Conservation (phyloP, 2,113 vertebrate genomes). For the Lycaon pictus region DNA sequence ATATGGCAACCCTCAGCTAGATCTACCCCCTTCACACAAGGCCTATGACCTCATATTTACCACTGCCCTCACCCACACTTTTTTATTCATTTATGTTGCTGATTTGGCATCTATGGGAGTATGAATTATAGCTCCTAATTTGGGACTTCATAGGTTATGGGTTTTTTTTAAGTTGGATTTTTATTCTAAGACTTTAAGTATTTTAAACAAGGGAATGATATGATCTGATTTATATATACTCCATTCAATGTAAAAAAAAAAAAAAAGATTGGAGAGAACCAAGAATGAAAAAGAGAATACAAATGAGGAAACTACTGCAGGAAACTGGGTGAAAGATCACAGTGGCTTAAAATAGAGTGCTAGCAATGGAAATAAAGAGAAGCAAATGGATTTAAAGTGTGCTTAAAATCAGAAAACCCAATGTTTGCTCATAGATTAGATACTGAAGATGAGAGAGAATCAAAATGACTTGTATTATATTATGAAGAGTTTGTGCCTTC, state of each 20-base stretch:
- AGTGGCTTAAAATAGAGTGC: neutral
- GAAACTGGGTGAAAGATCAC: neutral
- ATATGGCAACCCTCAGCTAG: neutral
- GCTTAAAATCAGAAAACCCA: slow-evolving; percentile 10
- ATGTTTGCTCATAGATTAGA: neutral
- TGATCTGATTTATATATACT: neutral
- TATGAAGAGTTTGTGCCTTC: neutral
- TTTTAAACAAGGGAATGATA: slow-evolving; percentile 38
- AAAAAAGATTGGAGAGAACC: neutral
- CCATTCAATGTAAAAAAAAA: neutral
- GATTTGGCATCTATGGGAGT: neutral
- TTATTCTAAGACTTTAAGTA: slow-evolving; percentile 35
- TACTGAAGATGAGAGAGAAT: neutral
- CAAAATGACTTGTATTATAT: neutral
- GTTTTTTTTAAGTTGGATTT: neutral
- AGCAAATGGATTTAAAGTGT: neutral
- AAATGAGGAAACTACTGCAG: neutral
- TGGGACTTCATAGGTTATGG: neutral
- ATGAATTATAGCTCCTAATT: slow-evolving; percentile 12
- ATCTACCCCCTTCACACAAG: neutral
- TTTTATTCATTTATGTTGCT: neutral
- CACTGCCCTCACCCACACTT: neutral
- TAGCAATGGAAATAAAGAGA: neutral
- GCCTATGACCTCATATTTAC: neutral
- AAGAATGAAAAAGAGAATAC: slow-evolving; percentile 15